Evolutionary conservation across 2,888 invertebrate species (phyloP), one percentile per base, ranked within the genome.

Genomic region (Catocala sponsa): DNA sequence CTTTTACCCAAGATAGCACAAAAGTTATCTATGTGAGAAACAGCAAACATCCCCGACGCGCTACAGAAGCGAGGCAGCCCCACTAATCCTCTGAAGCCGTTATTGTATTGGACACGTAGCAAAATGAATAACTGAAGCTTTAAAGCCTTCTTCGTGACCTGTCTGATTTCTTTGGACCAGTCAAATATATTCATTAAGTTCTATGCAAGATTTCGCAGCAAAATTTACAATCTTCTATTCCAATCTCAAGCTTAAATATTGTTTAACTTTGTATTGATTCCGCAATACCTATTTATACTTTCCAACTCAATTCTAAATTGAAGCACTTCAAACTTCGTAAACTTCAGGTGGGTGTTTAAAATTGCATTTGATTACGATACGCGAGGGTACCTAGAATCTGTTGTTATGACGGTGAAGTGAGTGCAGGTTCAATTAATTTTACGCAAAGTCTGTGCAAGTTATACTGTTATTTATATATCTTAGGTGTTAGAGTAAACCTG

Each of bases 321-420:
- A 43, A 41, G 35, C 53, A 9, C 44, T 9, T 25, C 42, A 13
- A 53, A 53, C 15, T 43, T 41, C 5, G 53, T 15, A 10, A 32
- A 44, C 11, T 53, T 44, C 42, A 53, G 42, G 53, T 53, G 63
- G 33, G 5, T 53, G 63, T 46, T 58, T 60, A 57, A 67, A 60
- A 70, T 67, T 66, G 70, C 63, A 66, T 55, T 53, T 48, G 46
- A 55, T 44, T 67, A 63, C 67, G 72, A 55, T 11, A 6, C 25
- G 10, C 42, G 38, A 32, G 6, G 7, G 52, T 2, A 51, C 41
- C n/a, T 12, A 55, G 58, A 49, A 9, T 48, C 53, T 68, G 69
- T 63, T 55, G 54, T 33, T 41, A 47, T 2, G 12, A 38, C 9
- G 15, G 15, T 4, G 9, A 9, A 33, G 32, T 6, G 0, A 48